phyloP scores from a whole-genome alignment of 2,113 vertebrate genomes.

The Nerophis lumbriciformis region DNA sequence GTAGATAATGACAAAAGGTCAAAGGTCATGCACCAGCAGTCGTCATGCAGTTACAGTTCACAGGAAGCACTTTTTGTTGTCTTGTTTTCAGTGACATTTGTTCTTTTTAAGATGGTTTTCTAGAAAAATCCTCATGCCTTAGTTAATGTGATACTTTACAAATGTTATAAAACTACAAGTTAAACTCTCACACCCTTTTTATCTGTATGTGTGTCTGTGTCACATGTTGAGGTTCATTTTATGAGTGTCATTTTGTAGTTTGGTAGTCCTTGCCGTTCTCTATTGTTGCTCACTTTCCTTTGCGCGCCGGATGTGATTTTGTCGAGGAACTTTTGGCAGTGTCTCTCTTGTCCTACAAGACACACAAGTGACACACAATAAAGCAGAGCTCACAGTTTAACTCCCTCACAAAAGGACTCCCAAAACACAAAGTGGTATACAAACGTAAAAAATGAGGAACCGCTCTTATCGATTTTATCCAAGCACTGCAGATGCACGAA shows the following conservation, averaged over 20 bases:
- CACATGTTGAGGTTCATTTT: slow-evolving; percentile 46
- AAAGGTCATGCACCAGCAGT: slow-evolving; percentile 91
- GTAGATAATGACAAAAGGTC: slow-evolving; percentile 79
- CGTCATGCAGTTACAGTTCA: slow-evolving; percentile 90
- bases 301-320: slow-evolving; percentile 60
- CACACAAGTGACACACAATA: slow-evolving; percentile 17
- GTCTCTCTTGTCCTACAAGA: slow-evolving; percentile 80
- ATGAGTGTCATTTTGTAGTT: slow-evolving; percentile 49
- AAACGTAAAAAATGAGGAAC: slow-evolving; percentile 13
- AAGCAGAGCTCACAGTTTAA: not conserved
- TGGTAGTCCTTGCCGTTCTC: slow-evolving; percentile 27
- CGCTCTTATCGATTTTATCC: slow-evolving; percentile 20
- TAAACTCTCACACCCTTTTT: slow-evolving; percentile 33
- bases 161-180: slow-evolving; percentile 80
- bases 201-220: slow-evolving; percentile 37
- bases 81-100: slow-evolving; percentile 64
- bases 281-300: slow-evolving; percentile 61
- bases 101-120: slow-evolving; percentile 23
- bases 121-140: slow-evolving; percentile 84
- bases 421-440: not conserved
- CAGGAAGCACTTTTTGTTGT: slow-evolving; percentile 80
- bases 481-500: slow-evolving; percentile 54
- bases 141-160: slow-evolving; percentile 75
- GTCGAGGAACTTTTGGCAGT: slow-evolving; percentile 84
- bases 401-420: not conserved